Evolutionary conservation across 2,888 invertebrate genomes (phyloP), one percentile per base, ranked within the genome.

Genomic region (Tribolium freemani): DNA sequence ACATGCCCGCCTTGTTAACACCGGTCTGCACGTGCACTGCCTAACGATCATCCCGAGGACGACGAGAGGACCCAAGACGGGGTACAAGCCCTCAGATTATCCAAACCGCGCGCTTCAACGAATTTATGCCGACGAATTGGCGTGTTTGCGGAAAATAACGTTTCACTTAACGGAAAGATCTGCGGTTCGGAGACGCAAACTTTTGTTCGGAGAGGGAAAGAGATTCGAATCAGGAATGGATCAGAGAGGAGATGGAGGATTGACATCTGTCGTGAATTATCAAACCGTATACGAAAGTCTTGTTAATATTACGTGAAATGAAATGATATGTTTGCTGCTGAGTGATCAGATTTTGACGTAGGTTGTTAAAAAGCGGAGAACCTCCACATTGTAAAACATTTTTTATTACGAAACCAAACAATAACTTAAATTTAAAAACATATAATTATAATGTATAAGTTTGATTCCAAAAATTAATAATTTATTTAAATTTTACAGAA

Each of bases 1-100:
- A 78, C 78, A 76, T 77, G 78, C 75, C 77, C 76, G 75, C 74
- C 77, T 78, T 78, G 78, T 78, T 78, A 78, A 77, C 78, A 77
- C 78, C 76, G 75, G 77, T 75, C 75, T 66, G 76, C 75, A 78
- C 78, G 78, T 78, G 76, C 77, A 75, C 44, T 51, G 77, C 74
- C 69, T 77, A 68, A 69, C 74, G 72, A 76, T 74, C 76, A 69
- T 57, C 71, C 10, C 31, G 9, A 38, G 38, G 53, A 50, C 5
- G 56, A 16, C 26, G 44, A 26, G 10, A 44, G 45, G 45, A 5
- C 58, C 21, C 58, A 21, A 44, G 44, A n/a, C 45, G 16, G 45
- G 44, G 45, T 20, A 44, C 26, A 46, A 10, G 21, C 53, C 44
- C 10, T 54, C 64, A 44, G 64, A 64, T 64, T 64, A 64, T 53